phyloP scores from a whole-genome alignment of 2,888 invertebrate species.

The Lasioglossum lativentre region DNA sequence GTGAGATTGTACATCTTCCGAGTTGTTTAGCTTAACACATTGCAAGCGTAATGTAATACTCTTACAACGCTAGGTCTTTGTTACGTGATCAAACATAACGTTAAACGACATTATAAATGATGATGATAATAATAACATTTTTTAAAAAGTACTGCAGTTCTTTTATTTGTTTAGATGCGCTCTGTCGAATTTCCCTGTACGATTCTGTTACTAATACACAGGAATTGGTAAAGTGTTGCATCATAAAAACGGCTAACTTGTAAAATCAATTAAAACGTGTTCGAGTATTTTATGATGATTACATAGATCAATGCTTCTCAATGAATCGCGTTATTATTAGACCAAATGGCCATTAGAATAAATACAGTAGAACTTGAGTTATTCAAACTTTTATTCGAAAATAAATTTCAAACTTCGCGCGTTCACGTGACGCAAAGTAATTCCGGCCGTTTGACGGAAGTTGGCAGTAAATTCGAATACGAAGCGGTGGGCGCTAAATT shows the following conservation, averaged over 20 bases:
- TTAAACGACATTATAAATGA: slow-evolving; percentile 40
- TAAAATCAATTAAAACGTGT: not conserved
- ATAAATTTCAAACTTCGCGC: not conserved
- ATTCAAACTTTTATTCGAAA: not conserved
- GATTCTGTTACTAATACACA: not conserved
- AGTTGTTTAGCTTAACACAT: slow-evolving; percentile 41
- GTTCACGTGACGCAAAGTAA: not conserved
- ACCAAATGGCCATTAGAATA: not conserved
- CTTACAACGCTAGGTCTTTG: slow-evolving; percentile 39
- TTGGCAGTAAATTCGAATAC: not conserved
- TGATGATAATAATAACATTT: slow-evolving; percentile 42
- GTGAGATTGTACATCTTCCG: slow-evolving; percentile 32
- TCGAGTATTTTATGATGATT: slow-evolving; percentile 10
- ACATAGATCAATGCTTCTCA: slow-evolving; percentile 16
- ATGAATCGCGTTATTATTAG: not conserved
- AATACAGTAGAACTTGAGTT: not conserved
- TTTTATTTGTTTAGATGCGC: slow-evolving; percentile 17
- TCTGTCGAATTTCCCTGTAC: not conserved
- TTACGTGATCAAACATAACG: slow-evolving; percentile 43
- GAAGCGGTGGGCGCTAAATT: not conserved
- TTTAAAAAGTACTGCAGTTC: slow-evolving; percentile 31
- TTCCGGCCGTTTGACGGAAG: not conserved
- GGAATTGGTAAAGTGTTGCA: not conserved
- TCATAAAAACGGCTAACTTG: not conserved
- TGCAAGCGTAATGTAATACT: slow-evolving; percentile 41